Evolutionary conservation across 2,888 invertebrate species (phyloP).

Genomic region (Cheilosia scutellata): DNA sequence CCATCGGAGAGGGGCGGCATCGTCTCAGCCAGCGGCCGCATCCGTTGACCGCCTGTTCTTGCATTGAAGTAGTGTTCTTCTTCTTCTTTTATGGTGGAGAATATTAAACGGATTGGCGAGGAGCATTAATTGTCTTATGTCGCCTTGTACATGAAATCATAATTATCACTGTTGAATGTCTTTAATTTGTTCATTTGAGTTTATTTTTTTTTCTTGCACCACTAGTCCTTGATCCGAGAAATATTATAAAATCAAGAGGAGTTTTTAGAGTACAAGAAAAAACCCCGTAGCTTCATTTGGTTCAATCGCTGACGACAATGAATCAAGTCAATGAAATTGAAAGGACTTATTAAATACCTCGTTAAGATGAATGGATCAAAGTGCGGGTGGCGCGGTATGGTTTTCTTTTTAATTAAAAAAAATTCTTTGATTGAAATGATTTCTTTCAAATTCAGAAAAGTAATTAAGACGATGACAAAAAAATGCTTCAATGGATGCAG

Average conservation of each 20-base stretch:
- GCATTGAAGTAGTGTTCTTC: background rate
- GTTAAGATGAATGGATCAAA: conserved; percentile 41
- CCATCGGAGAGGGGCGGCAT: background rate
- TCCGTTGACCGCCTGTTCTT: conserved; percentile 37
- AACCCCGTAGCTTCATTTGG: background rate
- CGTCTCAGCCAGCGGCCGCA: background rate
- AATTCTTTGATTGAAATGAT: conserved; percentile 25
- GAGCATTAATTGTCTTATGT: conserved; percentile 58
- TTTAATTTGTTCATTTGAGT: conserved; percentile 27
- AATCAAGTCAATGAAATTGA: conserved; percentile 19
- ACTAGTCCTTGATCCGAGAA: conserved; percentile 1
- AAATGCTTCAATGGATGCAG: conserved; percentile 5
- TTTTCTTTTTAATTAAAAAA: conserved; percentile 36
- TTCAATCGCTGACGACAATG: conserved; percentile 16
- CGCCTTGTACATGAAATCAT: conserved; percentile 54
- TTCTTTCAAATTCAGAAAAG: conserved; percentile 7
- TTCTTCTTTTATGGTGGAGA: background rate
- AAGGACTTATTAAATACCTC: conserved; percentile 51
- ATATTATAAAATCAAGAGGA: background rate
- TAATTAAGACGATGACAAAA: background rate
- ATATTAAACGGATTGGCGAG: conserved; percentile 11
- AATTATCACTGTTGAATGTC: conserved; percentile 56
- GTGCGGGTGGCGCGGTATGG: background rate
- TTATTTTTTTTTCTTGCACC: background rate
- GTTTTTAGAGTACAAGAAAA: background rate